Evolutionary conservation across 2,797 vertebrate species (phyloP).

Genomic region (Hephaestus fuliginosus): DNA sequence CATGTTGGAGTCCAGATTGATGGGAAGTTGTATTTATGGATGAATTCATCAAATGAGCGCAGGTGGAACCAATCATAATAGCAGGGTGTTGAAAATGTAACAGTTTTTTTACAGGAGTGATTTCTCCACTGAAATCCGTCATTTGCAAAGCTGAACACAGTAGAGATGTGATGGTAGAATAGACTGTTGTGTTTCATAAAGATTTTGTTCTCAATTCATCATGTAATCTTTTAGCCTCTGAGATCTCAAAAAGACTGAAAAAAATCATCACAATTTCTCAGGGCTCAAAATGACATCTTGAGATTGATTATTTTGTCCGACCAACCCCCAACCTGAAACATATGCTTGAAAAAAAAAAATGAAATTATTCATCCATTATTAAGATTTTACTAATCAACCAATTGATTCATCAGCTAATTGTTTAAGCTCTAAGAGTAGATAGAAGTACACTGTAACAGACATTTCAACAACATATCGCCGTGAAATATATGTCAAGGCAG

Average conservation of each 20-base stretch:
- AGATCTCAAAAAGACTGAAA: not conserved
- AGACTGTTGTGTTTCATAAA: not conserved
- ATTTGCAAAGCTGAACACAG: not conserved
- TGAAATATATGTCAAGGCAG: conserved; percentile 20
- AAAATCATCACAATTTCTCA: not conserved
- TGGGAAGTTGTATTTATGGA: conserved; percentile 54
- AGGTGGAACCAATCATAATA: conserved; percentile 52
- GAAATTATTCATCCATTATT: not conserved
- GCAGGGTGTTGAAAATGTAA: conserved; percentile 37
- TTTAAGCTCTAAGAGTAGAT: not conserved
- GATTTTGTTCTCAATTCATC: not conserved
- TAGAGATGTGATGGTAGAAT: not conserved
- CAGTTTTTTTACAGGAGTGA: conserved; percentile 14
- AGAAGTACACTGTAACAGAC: not conserved
- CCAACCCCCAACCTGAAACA: not conserved
- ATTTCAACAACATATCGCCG: conserved; percentile 9
- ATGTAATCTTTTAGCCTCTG: not conserved
- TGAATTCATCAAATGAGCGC: conserved; percentile 42
- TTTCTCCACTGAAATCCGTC: not conserved
- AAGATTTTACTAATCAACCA: not conserved
- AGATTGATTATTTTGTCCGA: not conserved
- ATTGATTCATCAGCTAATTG: not conserved
- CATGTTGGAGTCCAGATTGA: conserved; percentile 46
- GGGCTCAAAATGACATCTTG: not conserved
- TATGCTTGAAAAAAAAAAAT: not conserved